Base-by-base conservation (phyloP, 2,797 vertebrate genomes). In the Arvicola amphibius region DNA sequence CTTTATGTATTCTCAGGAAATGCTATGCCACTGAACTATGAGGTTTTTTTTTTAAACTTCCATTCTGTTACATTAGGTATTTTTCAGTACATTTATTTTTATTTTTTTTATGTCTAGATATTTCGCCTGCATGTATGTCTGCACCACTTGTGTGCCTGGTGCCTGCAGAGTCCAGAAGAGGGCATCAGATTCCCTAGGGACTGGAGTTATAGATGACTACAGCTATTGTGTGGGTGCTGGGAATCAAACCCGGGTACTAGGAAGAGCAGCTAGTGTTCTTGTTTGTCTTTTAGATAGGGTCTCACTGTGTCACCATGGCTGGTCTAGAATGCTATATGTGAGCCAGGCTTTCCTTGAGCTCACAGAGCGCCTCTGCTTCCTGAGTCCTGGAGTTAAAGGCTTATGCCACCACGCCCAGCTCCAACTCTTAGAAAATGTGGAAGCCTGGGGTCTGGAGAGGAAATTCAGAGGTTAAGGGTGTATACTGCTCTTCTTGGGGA, bases 11-110 rank as follows among this genome's bases (percentile, higher is more conserved):
- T 65, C 34, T 37, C n/a, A 13, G 14, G 34, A 53, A 27, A 53
- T 27, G 12, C 65, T 71, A 10, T 71, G 6, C 48, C 34, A 51
- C 65, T 53, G 13, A 25, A 40, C 65, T 71, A 91, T 84, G 27
- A 53, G 53, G 43, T 56, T 56, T 56, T 56, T 53, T 53, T 56
- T 86, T 96, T 59, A 76, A 87, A 93, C 51, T 93, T 73, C 63
- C n/a, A 88, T 93, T 46, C 48, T 96, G 14, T 94, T 92, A 34
- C 21, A 71, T 71, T 86, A 91, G 29, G 37, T 61, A 90, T 40
- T 29, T 88, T 32, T 56, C 23, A 46, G 61, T 56, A 76, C 48
- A 74, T 13, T 88, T 95, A 43, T 74, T 76, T 65, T 85, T 71
- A 76, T 56, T 67, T 43, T 43, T 56, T 14, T 11, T 23, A 7